Conservation (phyloP, 2,797 vertebrate species). For the Pangasius krempfi region DNA sequence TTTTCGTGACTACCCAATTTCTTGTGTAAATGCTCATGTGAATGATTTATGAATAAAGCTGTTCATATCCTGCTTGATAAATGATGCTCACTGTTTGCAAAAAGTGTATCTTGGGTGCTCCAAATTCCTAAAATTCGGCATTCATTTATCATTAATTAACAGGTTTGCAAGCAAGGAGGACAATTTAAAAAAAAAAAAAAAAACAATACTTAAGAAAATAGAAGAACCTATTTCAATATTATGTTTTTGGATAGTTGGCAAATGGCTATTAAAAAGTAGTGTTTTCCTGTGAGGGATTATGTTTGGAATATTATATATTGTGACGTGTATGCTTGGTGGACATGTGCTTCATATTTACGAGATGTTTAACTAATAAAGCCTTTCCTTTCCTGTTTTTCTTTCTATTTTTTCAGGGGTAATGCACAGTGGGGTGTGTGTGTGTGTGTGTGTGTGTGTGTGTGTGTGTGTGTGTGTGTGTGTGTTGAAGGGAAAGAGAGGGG, state of each 20-base stretch:
- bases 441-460: constrained; percentile 21
- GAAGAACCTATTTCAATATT: background rate
- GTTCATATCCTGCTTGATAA: background rate
- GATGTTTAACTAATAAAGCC: constrained; percentile 21
- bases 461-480: background rate
- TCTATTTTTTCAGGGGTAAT: background rate
- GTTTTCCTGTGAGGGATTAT: constrained; percentile 20
- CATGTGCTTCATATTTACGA: constrained; percentile 40
- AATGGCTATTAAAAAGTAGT: background rate
- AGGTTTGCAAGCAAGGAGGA: background rate
- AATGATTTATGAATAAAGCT: background rate
- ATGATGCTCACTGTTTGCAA: background rate
- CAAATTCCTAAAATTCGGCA: background rate
- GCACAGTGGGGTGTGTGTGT: background rate
- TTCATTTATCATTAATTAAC: background rate
- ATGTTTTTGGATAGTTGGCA: background rate
- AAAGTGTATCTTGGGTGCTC: background rate
- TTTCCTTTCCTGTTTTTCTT: constrained; percentile 12
- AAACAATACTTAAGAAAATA: background rate
- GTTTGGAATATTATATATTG: background rate
- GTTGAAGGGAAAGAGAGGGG: background rate
- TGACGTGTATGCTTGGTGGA: background rate
- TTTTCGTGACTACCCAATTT: background rate
- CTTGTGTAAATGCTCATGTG: background rate
- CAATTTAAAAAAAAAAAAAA: background rate